Percentiles rank a stretch among this genome's conserved stretches.
These are phyloP conservation scores for Heteropelma amictum DNA, from an alignment of 2,888 invertebrate species.

Conservation along the genomic window DNA sequence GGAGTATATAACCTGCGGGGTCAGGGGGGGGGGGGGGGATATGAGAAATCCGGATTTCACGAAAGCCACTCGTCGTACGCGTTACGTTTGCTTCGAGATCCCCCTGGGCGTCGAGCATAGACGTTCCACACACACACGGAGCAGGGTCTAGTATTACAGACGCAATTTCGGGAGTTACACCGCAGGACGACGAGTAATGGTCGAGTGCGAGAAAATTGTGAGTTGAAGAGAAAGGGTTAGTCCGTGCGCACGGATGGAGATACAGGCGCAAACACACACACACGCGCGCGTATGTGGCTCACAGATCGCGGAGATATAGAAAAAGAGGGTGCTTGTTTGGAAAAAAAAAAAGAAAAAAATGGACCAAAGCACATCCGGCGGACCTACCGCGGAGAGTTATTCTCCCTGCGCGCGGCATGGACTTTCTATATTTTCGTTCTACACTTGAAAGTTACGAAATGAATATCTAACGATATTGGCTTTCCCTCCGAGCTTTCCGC, in stretches of 20 bases:
- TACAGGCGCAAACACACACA: not conserved
- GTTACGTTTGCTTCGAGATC: slow-evolving; percentile 30
- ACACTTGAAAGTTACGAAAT: slow-evolving; percentile 76
- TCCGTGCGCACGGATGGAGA: not conserved
- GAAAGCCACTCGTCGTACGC: slow-evolving; percentile 13
- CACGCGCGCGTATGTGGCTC: not conserved
- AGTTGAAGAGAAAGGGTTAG: slow-evolving; percentile 53
- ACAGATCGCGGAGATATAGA: slow-evolving; percentile 24
- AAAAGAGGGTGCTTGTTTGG: slow-evolving; percentile 52
- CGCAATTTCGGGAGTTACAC: slow-evolving; percentile 70
- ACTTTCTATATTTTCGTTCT: slow-evolving; percentile 75
- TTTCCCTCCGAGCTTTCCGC: slow-evolving; percentile 52
- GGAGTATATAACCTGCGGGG: not conserved
- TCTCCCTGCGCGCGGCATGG: slow-evolving; percentile 60
- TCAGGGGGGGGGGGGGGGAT: not conserved
- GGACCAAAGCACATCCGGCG: slow-evolving; percentile 14
- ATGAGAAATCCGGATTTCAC: slow-evolving; percentile 20
- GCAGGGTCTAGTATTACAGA: slow-evolving; percentile 57
- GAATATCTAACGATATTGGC: slow-evolving; percentile 77
- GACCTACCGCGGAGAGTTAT: slow-evolving; percentile 58
- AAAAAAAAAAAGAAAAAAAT: slow-evolving; percentile 16
- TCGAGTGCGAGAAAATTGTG: slow-evolving; percentile 53
- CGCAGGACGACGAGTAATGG: slow-evolving; percentile 28
- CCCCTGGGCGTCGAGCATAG: slow-evolving; percentile 37
- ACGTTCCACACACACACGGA: slow-evolving; percentile 17